Evolutionary conservation across 2,888 invertebrate genomes (phyloP).

Genomic region (Mythimna impura): DNA sequence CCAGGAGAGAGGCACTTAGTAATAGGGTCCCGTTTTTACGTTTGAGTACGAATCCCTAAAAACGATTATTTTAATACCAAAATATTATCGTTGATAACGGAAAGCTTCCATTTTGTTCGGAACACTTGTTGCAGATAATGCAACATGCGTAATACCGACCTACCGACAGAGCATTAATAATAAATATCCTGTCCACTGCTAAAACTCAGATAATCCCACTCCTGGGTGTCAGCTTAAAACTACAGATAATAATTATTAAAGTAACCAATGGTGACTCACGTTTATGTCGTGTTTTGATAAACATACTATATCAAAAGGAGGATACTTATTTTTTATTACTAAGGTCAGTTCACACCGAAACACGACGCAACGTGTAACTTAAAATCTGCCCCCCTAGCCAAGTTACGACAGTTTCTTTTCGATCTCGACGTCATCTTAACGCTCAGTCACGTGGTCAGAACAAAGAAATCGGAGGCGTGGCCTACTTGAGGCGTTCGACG

Average conservation of each 20-base stretch:
- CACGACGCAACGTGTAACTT: too few species aligned
- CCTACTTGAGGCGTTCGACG: too few species aligned
- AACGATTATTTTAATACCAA: neutral
- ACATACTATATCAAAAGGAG: neutral
- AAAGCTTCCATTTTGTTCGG: neutral
- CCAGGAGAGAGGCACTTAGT: too few species aligned
- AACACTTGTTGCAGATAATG: slow-evolving; percentile 23
- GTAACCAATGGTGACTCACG: neutral
- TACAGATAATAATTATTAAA: neutral
- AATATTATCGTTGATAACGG: slow-evolving; percentile 1
- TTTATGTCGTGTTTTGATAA: neutral
- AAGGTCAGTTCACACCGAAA: too few species aligned
- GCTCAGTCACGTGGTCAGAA: too few species aligned
- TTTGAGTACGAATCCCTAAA: too few species aligned
- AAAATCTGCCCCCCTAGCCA: too few species aligned
- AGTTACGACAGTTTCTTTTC: too few species aligned
- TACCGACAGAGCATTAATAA: neutral
- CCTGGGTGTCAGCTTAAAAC: neutral
- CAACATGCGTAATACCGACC: neutral
- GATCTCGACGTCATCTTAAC: too few species aligned
- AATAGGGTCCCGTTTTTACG: too few species aligned
- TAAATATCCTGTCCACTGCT: slow-evolving; percentile 16
- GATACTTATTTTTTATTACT: too few species aligned
- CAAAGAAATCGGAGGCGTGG: too few species aligned
- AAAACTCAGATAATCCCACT: slow-evolving; percentile 8